Conservation (phyloP, 1,140 invertebrate species). For the Antheraea pernyi region DNA sequence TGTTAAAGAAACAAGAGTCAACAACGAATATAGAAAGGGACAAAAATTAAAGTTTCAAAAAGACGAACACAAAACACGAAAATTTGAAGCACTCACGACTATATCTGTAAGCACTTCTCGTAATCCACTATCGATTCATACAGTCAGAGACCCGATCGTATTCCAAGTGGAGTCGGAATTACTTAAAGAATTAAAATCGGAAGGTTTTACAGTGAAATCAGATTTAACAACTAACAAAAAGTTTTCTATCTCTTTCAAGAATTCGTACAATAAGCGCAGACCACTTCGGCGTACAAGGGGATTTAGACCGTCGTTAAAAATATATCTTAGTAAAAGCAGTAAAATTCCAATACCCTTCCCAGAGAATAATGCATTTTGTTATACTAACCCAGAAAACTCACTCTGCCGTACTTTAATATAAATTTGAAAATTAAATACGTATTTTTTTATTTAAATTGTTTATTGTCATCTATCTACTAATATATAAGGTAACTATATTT, state of each 20-base stretch:
- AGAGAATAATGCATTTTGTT: constrained; percentile 46
- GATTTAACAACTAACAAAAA: neutral
- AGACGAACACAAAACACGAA: neutral
- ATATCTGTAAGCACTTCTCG: neutral
- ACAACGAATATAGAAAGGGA: neutral
- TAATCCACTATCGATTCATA: neutral
- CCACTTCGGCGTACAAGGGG: neutral
- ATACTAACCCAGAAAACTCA: constrained; percentile 33
- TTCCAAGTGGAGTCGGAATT: constrained; percentile 11
- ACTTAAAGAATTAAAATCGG: constrained; percentile 5
- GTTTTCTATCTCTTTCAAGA: neutral
- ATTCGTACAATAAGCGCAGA: neutral
- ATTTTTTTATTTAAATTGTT: too few relatives aligned
- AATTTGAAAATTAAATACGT: neutral
- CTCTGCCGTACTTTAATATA: constrained; percentile 38
- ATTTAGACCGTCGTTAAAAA: constrained; percentile 19
- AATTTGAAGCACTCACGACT: neutral
- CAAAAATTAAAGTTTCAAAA: neutral
- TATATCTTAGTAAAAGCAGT: constrained; percentile 32
- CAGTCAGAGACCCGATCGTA: neutral
- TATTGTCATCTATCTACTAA: too few relatives aligned
- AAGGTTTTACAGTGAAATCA: neutral
- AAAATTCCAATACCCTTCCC: constrained; percentile 38
- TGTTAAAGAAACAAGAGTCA: neutral
- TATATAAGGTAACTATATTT: too few relatives aligned